Base-by-base conservation (phyloP, 2,888 invertebrate species). In the Heteropelma amictum region DNA sequence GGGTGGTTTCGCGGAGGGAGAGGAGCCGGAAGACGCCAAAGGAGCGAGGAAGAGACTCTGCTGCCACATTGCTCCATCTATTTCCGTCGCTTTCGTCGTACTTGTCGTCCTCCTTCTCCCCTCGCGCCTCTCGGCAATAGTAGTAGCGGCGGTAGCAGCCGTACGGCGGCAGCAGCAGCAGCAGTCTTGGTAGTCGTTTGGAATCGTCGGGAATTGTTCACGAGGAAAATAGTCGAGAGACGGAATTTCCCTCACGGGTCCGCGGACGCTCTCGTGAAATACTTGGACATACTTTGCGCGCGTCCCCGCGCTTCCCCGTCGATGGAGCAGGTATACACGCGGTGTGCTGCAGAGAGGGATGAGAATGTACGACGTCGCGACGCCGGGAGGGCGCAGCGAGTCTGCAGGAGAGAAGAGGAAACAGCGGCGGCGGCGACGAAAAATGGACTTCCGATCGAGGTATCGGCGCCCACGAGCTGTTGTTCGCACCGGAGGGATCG, bases 271-370 rank as follows among this genome's bases (percentile, higher is more conserved):
- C 81, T 84, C 81, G 82, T 82, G 82, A 85, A 84, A 84, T 86
- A 82, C 82, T 85, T 84, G 82, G 83, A 82, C 83, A 80, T 83
- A 82, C 80, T 82, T 84, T 82, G 81, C 81, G 80, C 82, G 78
- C 70, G n/a, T n/a, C n/a, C n/a, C 72, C 73, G 78, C 76, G 35
- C 65, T 74, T 79, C 77, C 72, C 56, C 42, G 28, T 45, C 56
- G n/a, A 42, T 42, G 56, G 40, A 6, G 17, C 33, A 28, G 45
- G 45, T 28, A 60, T 30, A 45, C 61, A 51, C 71, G 67, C 69
- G 67, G 35, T 53, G 60, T 70, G 60, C 12, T 56, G 42, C 53
- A 72, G 38, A 42, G 35, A 63, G 30, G n/a, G 14, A 17, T 17
- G 33, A 21, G 5, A 30, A 47, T 28, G 4, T 6, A 26, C 10